A percentile compares a stretch with the other conserved stretches of the same genome.
phyloP scores from a whole-genome alignment of 2,888 invertebrate genomes.

The Melanophora roralis region DNA sequence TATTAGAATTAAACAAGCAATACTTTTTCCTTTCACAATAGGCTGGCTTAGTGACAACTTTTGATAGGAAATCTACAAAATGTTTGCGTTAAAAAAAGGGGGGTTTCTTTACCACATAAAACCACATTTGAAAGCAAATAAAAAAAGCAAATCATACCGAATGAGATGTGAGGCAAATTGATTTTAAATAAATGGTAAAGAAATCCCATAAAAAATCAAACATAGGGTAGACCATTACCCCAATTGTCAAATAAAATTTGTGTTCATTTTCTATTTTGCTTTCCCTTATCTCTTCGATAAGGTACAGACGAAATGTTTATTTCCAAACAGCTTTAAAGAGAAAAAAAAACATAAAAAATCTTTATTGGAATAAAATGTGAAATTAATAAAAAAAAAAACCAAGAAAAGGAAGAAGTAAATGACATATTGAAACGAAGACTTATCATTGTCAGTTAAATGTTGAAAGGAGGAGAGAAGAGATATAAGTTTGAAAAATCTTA shows the following conservation, averaged over 20 bases:
- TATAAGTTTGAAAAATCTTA: not conserved
- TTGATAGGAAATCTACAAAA: not conserved
- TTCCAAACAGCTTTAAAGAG: not conserved
- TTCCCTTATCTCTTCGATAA: not conserved
- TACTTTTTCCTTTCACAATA: slow-evolving; percentile 18
- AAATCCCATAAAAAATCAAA: not conserved
- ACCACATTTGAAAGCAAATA: not conserved
- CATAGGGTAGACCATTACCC: not conserved
- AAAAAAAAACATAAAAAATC: not conserved
- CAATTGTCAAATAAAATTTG: not conserved
- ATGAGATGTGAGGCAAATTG: slow-evolving; percentile 50
- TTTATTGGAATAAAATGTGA: not conserved
- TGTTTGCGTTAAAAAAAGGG: not conserved
- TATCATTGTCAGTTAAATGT: not conserved
- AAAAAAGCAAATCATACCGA: slow-evolving; percentile 34
- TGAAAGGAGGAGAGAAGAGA: not conserved
- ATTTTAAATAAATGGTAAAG: slow-evolving; percentile 48
- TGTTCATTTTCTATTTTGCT: not conserved
- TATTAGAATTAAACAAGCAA: not conserved
- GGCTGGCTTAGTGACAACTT: slow-evolving; percentile 4
- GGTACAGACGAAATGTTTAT: not conserved
- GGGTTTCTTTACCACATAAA: not conserved
- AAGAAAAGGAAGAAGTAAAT: not conserved
- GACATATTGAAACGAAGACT: not conserved
- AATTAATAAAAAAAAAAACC: not conserved